Conservation (phyloP, 2,797 vertebrate genomes). For the Poeciliopsis turneri region DNA sequence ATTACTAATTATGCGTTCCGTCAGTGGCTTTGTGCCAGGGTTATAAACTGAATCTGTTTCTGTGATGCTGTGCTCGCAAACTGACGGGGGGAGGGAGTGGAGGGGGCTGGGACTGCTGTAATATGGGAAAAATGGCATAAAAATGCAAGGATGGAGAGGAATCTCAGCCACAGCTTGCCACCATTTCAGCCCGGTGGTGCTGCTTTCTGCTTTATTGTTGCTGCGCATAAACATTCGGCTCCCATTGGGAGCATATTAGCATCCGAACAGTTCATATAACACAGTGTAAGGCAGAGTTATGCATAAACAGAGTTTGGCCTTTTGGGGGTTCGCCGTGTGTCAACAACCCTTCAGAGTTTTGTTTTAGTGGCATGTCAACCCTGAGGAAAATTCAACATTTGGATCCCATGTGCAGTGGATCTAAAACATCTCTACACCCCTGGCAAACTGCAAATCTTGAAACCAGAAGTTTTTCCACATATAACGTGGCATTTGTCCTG, state of each 20-base stretch:
- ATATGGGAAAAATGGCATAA: slow-evolving; percentile 79
- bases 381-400: neutral
- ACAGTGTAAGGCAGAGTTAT: slow-evolving; percentile 45
- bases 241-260: slow-evolving; percentile 49
- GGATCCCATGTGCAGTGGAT: neutral
- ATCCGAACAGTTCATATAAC: slow-evolving; percentile 44
- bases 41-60: slow-evolving; percentile 47
- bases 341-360: slow-evolving; percentile 34
- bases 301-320: slow-evolving; percentile 53
- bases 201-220: slow-evolving; percentile 36
- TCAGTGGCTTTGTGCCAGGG: slow-evolving; percentile 55
- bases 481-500: neutral
- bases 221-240: slow-evolving; percentile 41
- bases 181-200: slow-evolving; percentile 26
- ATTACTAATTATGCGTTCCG: slow-evolving; percentile 61
- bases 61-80: slow-evolving; percentile 58
- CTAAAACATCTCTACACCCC: neutral
- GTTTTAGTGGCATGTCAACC: slow-evolving; percentile 8
- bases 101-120: slow-evolving; percentile 62
- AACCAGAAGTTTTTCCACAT: neutral
- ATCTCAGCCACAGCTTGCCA: slow-evolving; percentile 13
- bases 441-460: neutral
- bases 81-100: slow-evolving; percentile 52
- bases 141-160: slow-evolving; percentile 63
- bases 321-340: slow-evolving; percentile 34